A percentile compares a stretch with the other conserved stretches of the same genome.
Evolutionary conservation across 2,797 vertebrate genomes (phyloP).

Genomic region (Liparis tanakae): DNA sequence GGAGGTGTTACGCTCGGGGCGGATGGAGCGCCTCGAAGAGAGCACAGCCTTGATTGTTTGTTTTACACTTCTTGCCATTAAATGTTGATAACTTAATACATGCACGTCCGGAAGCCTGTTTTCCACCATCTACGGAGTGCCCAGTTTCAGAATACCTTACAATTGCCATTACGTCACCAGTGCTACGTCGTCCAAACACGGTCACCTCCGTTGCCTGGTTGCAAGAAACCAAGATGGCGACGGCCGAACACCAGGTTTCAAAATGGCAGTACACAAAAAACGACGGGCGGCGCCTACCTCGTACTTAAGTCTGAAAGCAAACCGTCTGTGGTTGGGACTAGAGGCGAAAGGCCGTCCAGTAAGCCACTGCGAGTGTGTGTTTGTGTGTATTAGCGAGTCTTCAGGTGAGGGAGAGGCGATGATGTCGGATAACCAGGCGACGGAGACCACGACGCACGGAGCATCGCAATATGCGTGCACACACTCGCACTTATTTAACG

Average conservation of each 20-base stretch:
- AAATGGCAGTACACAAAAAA: neutral
- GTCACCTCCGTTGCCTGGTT: neutral
- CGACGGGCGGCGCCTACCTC: neutral
- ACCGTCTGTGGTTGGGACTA: slow-evolving; percentile 7
- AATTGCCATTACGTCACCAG: no score
- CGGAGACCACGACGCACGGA: slow-evolving; percentile 11
- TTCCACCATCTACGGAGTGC: no score
- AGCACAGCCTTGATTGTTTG: no score
- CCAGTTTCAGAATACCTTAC: no score
- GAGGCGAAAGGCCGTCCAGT: neutral
- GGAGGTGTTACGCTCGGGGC: no score
- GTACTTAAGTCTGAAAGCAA: neutral
- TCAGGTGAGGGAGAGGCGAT: slow-evolving; percentile 9
- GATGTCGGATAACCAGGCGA: slow-evolving; percentile 7
- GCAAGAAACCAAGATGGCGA: neutral
- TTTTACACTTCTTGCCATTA: no score
- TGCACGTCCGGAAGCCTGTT: no score
- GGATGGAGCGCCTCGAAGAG: no score
- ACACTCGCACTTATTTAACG: slow-evolving; percentile 10
- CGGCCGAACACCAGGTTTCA: neutral
- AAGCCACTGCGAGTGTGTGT: slow-evolving; percentile 9
- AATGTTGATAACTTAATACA: no score
- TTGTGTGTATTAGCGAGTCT: slow-evolving; percentile 5
- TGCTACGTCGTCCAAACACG: neutral
- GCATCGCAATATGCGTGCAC: neutral